These are phyloP conservation scores for Pseudochromis fuscus DNA, from an alignment of 2,797 vertebrate species.

Conservation along the genomic window DNA sequence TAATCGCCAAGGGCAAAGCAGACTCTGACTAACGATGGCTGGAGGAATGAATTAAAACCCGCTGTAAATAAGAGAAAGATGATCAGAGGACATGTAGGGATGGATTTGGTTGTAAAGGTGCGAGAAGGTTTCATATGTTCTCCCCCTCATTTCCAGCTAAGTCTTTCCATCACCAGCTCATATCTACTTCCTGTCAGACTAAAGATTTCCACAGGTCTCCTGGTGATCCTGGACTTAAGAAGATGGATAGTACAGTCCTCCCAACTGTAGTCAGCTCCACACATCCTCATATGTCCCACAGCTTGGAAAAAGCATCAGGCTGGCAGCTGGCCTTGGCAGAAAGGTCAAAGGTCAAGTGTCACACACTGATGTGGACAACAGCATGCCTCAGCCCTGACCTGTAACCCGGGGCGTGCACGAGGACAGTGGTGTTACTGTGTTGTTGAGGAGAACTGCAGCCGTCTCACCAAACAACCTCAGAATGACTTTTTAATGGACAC, in stretches of 20 bases:
- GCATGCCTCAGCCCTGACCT: slow-evolving; percentile 75
- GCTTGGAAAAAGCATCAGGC: slow-evolving; percentile 50
- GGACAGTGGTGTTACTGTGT: slow-evolving; percentile 63
- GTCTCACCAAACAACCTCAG: slow-evolving; percentile 7
- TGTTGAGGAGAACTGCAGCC: slow-evolving; percentile 7
- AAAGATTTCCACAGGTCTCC: slow-evolving; percentile 59
- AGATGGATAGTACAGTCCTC: slow-evolving; percentile 29
- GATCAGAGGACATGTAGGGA: not conserved
- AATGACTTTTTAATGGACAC: slow-evolving; percentile 27
- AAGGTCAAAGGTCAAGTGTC: slow-evolving; percentile 60
- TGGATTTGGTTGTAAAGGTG: slow-evolving; percentile 18
- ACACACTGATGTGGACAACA: slow-evolving; percentile 64
- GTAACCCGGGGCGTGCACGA: slow-evolving; percentile 52
- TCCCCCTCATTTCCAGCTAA: slow-evolving; percentile 4
- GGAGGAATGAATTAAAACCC: slow-evolving; percentile 14
- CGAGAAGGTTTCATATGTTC: slow-evolving; percentile 16
- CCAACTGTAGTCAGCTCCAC: slow-evolving; percentile 14
- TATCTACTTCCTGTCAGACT: slow-evolving; percentile 46
- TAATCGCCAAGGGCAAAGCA: slow-evolving; percentile 19
- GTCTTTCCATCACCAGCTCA: slow-evolving; percentile 60
- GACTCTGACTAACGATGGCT: slow-evolving; percentile 37
- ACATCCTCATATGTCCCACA: slow-evolving; percentile 38
- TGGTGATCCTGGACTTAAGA: slow-evolving; percentile 25
- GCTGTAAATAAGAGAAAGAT: not conserved
- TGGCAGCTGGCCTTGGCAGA: slow-evolving; percentile 45